A percentile compares a stretch with the other conserved stretches of the same genome.
Conservation (phyloP, 2,797 vertebrate species). For the Thripadectes ignobilis region DNA sequence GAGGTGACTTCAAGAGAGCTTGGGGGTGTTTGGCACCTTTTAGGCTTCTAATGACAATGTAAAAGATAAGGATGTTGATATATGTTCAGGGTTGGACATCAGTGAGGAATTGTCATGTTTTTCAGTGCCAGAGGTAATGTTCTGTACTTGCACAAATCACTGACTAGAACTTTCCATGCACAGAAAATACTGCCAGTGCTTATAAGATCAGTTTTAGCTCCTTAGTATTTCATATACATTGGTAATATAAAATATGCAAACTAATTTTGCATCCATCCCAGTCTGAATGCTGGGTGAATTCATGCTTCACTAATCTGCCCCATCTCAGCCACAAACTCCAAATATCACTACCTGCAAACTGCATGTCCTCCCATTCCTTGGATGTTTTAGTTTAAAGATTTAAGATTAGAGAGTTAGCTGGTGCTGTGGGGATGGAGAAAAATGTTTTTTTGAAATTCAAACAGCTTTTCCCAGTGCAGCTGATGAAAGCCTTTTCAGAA, state of each 20-base stretch:
- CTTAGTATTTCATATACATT: background rate
- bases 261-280: slow-evolving; percentile 7
- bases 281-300: slow-evolving; percentile 42
- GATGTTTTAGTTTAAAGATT: slow-evolving; percentile 45
- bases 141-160: background rate
- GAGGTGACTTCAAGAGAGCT: background rate
- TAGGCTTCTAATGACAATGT: background rate
- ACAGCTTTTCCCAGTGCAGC: slow-evolving; percentile 21
- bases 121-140: background rate
- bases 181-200: background rate
- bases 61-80: background rate
- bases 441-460: slow-evolving; percentile 38
- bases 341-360: slow-evolving; percentile 44
- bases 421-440: background rate
- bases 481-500: slow-evolving; percentile 45
- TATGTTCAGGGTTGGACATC: background rate
- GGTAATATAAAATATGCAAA: slow-evolving; percentile 56
- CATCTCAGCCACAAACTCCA: slow-evolving; percentile 1
- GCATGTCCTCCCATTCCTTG: background rate
- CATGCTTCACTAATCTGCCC: slow-evolving; percentile 36
- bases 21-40: background rate
- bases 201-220: background rate
- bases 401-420: slow-evolving; percentile 33
- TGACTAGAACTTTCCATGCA: background rate
- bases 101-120: background rate